phyloP scores from a whole-genome alignment of 1,140 invertebrate species.

The Liolophura sinensis region DNA sequence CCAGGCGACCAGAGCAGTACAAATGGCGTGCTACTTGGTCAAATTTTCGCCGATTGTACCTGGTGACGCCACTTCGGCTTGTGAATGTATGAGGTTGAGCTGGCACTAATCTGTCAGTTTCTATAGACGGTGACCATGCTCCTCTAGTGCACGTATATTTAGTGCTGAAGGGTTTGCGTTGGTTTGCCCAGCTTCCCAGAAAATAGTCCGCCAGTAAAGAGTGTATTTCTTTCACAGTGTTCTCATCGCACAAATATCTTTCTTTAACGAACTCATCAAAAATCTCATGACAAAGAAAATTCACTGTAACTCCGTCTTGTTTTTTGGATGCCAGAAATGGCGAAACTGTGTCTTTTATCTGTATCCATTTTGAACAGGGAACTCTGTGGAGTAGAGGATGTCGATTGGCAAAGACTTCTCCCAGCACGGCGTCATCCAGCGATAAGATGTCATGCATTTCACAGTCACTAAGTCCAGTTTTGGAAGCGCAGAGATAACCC shows the following conservation, averaged over 20 bases:
- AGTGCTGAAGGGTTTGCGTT: slow-evolving; percentile 29
- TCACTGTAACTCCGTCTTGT: slow-evolving; percentile 43
- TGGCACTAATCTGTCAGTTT: slow-evolving; percentile 37
- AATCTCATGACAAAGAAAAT: slow-evolving; percentile 34
- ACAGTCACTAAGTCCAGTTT: slow-evolving; percentile 50
- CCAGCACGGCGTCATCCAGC: slow-evolving; percentile 50
- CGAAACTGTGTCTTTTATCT: slow-evolving; percentile 21
- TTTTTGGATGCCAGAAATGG: slow-evolving; percentile 28
- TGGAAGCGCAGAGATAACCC: slow-evolving; percentile 68
- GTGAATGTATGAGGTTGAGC: slow-evolving; percentile 45
- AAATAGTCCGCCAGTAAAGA: slow-evolving; percentile 51
- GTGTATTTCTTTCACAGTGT: slow-evolving; percentile 29
- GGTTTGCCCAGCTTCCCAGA: slow-evolving; percentile 41
- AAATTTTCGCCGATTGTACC: slow-evolving; percentile 50
- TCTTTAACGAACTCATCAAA: slow-evolving; percentile 26
- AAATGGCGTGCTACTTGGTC: slow-evolving; percentile 51
- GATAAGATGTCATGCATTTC: slow-evolving; percentile 56
- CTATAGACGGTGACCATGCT: neutral
- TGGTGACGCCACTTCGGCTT: slow-evolving; percentile 12
- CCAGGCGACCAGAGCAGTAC: slow-evolving; percentile 33
- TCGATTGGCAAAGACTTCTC: slow-evolving; percentile 34
- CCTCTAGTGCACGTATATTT: neutral
- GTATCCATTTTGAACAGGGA: slow-evolving; percentile 39
- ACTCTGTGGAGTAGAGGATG: slow-evolving; percentile 39
- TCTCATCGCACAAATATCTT: slow-evolving; percentile 32